A percentile compares a stretch with the other conserved stretches of the same genome.
These are phyloP conservation scores for Agrilus planipennis DNA, from an alignment of 1,140 invertebrate genomes.

Conservation along the genomic window DNA sequence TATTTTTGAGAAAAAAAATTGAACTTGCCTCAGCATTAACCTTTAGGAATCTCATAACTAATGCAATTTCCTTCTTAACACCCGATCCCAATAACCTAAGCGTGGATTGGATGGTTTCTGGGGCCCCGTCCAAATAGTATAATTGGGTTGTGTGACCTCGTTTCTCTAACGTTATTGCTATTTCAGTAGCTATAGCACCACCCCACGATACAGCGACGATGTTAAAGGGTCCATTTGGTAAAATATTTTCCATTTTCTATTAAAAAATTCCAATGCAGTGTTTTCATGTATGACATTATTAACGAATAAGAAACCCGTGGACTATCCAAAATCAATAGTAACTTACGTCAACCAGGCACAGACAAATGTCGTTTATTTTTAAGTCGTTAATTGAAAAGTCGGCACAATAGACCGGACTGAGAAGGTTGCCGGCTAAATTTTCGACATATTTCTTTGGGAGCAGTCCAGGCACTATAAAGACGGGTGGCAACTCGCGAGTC, in stretches of 20 bases:
- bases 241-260: slow-evolving; percentile 28
- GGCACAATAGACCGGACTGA: slow-evolving; percentile 28
- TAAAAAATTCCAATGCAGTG: slow-evolving; percentile 3
- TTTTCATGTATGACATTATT: too few species aligned
- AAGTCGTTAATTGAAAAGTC: slow-evolving; percentile 23
- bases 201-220: slow-evolving; percentile 31
- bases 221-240: slow-evolving; percentile 27
- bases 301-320: too few species aligned
- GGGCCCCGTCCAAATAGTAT: slow-evolving; percentile 30
- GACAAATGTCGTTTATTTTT: too few species aligned
- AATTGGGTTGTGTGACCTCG: slow-evolving; percentile 24
- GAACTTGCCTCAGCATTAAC: neutral
- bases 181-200: slow-evolving; percentile 29
- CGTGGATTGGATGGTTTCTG: slow-evolving; percentile 24
- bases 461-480: slow-evolving; percentile 32
- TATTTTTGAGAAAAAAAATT: slow-evolving; percentile 3
- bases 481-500: slow-evolving; percentile 27
- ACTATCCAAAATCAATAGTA: too few species aligned
- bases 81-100: slow-evolving; percentile 24
- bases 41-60: slow-evolving; percentile 23
- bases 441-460: slow-evolving; percentile 16
- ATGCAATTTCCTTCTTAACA: slow-evolving; percentile 18
- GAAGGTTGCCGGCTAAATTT: slow-evolving; percentile 19
- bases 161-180: slow-evolving; percentile 26
- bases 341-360: too few species aligned